phyloP scores from a whole-genome alignment of 37 sponge, comb jelly and placozoan genomes.

The Beroe forskalii region DNA sequence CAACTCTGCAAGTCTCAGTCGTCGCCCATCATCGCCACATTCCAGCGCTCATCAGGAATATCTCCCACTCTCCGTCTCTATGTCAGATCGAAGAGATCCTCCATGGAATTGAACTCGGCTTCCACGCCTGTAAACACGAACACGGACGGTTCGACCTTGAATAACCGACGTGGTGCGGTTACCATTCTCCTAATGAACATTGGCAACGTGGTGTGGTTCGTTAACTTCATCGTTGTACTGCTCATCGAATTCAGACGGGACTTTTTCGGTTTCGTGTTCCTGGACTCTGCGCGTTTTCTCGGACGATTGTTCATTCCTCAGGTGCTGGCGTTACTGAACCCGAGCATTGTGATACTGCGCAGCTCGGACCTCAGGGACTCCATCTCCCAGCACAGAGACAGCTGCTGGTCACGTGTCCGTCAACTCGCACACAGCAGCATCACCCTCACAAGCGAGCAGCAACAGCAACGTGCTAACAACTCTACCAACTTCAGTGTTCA shows the following conservation, averaged over 20 bases:
- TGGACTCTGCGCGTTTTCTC: background rate
- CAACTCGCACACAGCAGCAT: too few relatives aligned
- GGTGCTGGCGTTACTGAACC: conserved; percentile 19
- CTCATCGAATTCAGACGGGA: background rate
- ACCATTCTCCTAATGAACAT: conserved; percentile 36
- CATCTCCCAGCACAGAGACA: too few relatives aligned
- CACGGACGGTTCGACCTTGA: background rate
- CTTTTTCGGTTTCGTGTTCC: background rate
- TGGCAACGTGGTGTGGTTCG: conserved; percentile 32
- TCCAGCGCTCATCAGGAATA: too few relatives aligned
- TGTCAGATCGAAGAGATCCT: background rate
- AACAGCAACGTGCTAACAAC: too few relatives aligned
- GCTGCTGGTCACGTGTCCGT: too few relatives aligned
- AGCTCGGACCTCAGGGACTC: background rate
- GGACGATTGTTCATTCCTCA: conserved; percentile 34
- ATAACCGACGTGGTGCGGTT: conserved; percentile 9
- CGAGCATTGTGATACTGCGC: background rate
- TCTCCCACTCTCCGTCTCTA: background rate
- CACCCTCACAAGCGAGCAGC: too few relatives aligned
- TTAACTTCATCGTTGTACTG: background rate
- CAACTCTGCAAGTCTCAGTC: background rate
- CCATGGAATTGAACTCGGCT: background rate
- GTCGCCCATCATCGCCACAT: background rate
- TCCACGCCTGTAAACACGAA: background rate
- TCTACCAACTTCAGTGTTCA: too few relatives aligned